Evolutionary conservation across 2,888 invertebrate species (phyloP).

Genomic region (Autographa gamma): DNA sequence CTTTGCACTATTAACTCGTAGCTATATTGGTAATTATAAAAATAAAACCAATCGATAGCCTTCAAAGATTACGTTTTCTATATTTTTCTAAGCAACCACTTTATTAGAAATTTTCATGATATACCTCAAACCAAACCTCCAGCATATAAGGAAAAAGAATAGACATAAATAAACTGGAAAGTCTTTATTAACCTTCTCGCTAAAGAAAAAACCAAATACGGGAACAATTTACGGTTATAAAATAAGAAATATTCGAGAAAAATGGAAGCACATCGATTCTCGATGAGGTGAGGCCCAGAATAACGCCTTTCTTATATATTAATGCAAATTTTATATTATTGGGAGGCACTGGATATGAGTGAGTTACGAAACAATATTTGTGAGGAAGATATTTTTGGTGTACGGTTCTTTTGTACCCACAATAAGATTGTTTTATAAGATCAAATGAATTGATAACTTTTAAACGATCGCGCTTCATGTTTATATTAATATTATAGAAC

Average conservation of each 20-base stretch:
- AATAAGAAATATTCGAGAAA: slow-evolving; percentile 9
- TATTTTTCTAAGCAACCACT: background rate
- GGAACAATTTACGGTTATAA: slow-evolving; percentile 9
- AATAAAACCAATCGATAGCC: too few species aligned
- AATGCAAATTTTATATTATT: slow-evolving; percentile 13
- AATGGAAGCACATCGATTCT: slow-evolving; percentile 5
- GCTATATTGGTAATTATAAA: too few species aligned
- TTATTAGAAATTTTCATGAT: too few species aligned
- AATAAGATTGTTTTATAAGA: background rate
- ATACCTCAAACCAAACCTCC: too few species aligned
- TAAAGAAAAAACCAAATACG: background rate
- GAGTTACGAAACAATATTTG: background rate
- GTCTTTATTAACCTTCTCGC: background rate
- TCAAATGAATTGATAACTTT: background rate
- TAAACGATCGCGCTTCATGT: too few species aligned
- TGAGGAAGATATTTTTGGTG: background rate
- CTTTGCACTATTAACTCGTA: too few species aligned
- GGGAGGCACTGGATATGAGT: background rate
- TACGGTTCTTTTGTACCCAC: background rate
- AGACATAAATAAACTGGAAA: background rate
- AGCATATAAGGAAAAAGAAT: background rate
- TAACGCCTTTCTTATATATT: slow-evolving; percentile 5
- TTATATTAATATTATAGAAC: too few species aligned
- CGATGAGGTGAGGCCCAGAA: slow-evolving; percentile 5
- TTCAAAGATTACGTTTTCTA: too few species aligned